phyloP scores from a whole-genome alignment of 1,140 invertebrate genomes.

The Tribolium castaneum region DNA sequence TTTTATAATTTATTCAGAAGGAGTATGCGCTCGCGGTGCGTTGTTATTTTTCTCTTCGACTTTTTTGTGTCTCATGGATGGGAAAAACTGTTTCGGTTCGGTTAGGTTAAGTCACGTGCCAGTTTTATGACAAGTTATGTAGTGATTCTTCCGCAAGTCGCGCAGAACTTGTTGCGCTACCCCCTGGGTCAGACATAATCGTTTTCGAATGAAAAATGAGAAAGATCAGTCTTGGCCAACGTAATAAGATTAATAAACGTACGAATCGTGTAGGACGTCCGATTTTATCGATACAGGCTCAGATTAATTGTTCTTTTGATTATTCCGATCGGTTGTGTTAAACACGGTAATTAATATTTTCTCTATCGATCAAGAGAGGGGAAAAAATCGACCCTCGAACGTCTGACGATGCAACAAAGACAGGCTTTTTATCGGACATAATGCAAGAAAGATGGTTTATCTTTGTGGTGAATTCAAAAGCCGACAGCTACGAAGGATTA shows the following conservation, averaged over 20 bases:
- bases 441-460: slow-evolving; percentile 30
- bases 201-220: slow-evolving; percentile 41
- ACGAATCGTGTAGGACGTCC: slow-evolving; percentile 15
- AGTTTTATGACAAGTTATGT: neutral
- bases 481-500: slow-evolving; percentile 31
- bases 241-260: slow-evolving; percentile 32
- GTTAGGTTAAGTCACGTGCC: too few species aligned
- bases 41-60: neutral
- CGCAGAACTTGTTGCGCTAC: slow-evolving; percentile 23
- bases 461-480: slow-evolving; percentile 28
- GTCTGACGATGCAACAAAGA: neutral
- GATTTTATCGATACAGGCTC: slow-evolving; percentile 37
- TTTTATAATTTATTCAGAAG: slow-evolving; percentile 53
- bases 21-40: neutral
- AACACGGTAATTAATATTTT: slow-evolving; percentile 17
- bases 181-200: slow-evolving; percentile 10
- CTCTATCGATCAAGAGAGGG: neutral
- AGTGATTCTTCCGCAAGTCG: slow-evolving; percentile 27
- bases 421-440: slow-evolving; percentile 25
- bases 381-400: neutral
- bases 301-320: slow-evolving; percentile 44
- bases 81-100: too few species aligned
- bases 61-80: neutral
- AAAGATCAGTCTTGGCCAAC: slow-evolving; percentile 30
- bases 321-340: neutral